A percentile compares a stretch with the other conserved stretches of the same genome.
Conservation (phyloP, 2,797 vertebrate species). For the Rhincodon typus region DNA sequence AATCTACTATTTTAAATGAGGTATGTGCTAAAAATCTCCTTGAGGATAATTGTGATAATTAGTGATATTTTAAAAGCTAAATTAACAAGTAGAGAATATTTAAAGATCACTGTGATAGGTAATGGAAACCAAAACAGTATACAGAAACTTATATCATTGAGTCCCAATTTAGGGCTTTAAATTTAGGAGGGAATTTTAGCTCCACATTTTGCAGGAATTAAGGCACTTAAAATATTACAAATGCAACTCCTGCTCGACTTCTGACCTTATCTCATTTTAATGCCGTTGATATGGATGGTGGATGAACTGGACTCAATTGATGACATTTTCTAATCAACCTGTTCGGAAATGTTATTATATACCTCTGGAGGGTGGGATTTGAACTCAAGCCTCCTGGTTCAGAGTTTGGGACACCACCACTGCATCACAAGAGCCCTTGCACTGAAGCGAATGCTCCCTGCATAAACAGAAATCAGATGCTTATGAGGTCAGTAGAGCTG, state of each 20-base stretch:
- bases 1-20: slow-evolving; percentile 31
- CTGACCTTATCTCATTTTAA: background rate
- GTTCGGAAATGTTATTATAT: too few species aligned
- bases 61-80: slow-evolving; percentile 26
- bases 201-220: background rate
- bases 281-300: background rate
- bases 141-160: background rate
- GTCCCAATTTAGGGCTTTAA: background rate
- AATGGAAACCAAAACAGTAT: background rate
- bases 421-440: too few species aligned
- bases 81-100: background rate
- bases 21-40: background rate
- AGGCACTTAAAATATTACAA: background rate
- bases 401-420: too few species aligned
- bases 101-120: background rate
- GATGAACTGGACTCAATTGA: background rate
- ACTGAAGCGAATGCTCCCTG: background rate
- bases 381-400: too few species aligned
- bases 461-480: background rate
- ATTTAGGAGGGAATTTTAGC: background rate
- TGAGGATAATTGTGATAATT: slow-evolving; percentile 22
- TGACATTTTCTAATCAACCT: too few species aligned
- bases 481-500: background rate
- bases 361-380: too few species aligned
- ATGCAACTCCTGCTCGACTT: background rate